Base-by-base conservation (phyloP, 2,113 vertebrate genomes). In the Crotalus tigris region DNA sequence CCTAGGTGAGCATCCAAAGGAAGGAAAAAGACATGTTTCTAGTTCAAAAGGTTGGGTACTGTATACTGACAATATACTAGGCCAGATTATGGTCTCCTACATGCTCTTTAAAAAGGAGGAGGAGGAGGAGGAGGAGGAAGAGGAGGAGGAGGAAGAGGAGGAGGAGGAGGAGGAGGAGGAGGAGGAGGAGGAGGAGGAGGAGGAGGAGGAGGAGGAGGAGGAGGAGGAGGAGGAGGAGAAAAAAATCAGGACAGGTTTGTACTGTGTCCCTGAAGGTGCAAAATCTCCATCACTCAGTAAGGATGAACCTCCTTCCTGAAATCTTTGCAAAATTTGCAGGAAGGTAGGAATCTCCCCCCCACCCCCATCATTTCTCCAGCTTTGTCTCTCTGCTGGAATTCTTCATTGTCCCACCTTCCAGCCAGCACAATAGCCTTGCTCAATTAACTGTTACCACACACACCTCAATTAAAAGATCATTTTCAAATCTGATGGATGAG, bases 401-500 rank as follows among this genome's bases (percentile, higher is more conserved):
- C 39, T 39, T 39, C 39, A 39, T 39, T 39, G 39, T 39, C 39
- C 39, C 39, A 39, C 39, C 39, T 39, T 39, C 39, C 39, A 39
- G 39, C 39, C 39, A 39, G 39, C 39, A 39, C 39, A 39, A 39
- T 39, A 39, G 39, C 39, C 39, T 39, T 39, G 39, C 39, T 39
- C 39, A 39, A 39, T 39, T 39, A 39, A 39, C 39, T 39, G 39
- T 39, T 39, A 39, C 39, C 39, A 39, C 39, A 39, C 39, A 39
- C 39, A 39, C 39, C 39, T 39, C 39, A 39, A 39, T 39, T 39
- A 39, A 39, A 39, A 39, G 39, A 39, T 39, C 39, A n/a, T n/a
- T n/a, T n/a, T n/a, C 97, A 97, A 97, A 98, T 97, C 97, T 99
- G 98, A 99, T 99, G 98, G 98, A 99, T 99, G 98, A 98, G 95